Conservation (phyloP, 2,888 invertebrate species). For the Phyllotreta cruciferae region DNA sequence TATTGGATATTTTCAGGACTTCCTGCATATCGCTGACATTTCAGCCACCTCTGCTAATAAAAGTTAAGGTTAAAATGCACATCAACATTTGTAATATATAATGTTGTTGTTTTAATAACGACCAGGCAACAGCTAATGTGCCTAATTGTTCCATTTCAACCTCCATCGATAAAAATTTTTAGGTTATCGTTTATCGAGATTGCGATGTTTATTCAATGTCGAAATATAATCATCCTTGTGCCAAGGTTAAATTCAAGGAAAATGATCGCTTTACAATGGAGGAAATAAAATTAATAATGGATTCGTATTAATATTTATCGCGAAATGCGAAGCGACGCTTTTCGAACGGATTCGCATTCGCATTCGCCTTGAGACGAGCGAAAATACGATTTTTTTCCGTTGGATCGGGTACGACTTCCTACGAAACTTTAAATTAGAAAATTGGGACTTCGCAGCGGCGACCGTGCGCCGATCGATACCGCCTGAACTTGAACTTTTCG, state of each 20-base stretch:
- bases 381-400: slow-evolving; percentile 34
- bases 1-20: too few species aligned
- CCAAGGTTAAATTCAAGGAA: slow-evolving; percentile 22
- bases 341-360: too few species aligned
- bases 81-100: too few species aligned
- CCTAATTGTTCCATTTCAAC: slow-evolving; percentile 1
- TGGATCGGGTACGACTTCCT: slow-evolving; percentile 14
- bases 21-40: too few species aligned
- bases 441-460: too few species aligned
- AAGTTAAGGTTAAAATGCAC: too few species aligned
- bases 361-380: too few species aligned
- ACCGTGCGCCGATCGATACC: too few species aligned
- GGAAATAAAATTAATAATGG: slow-evolving; percentile 15
- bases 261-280: slow-evolving; percentile 16
- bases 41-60: too few species aligned
- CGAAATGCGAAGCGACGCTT: not conserved
- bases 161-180: slow-evolving; percentile 20
- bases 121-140: not conserved
- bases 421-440: too few species aligned
- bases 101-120: too few species aligned
- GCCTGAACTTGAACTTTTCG: too few species aligned
- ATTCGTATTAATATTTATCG: slow-evolving; percentile 16
- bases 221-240: slow-evolving; percentile 17
- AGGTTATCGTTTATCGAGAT: slow-evolving; percentile 24
- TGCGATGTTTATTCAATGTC: slow-evolving; percentile 23